A percentile compares a stretch with the other conserved stretches of the same genome.
phyloP scores from a whole-genome alignment of 2,113 vertebrate genomes.

The Mesocricetus auratus region DNA sequence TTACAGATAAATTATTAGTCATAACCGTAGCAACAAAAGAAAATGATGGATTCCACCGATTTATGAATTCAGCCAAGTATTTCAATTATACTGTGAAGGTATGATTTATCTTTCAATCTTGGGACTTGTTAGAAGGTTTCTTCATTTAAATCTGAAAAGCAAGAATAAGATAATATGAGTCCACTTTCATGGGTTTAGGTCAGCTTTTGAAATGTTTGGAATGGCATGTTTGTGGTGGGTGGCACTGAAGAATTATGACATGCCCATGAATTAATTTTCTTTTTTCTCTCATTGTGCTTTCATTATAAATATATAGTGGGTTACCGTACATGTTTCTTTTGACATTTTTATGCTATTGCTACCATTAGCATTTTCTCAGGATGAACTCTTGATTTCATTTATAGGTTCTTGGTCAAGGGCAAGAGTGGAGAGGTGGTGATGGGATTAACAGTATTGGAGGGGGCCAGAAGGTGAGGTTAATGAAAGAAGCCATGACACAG shows the following conservation, averaged over 20 bases:
- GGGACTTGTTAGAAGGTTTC: not conserved
- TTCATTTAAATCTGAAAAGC: constrained; percentile 24
- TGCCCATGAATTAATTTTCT: not conserved
- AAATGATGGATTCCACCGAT: constrained; percentile 95
- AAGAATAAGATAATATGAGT: not conserved
- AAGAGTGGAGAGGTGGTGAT: constrained; percentile 95
- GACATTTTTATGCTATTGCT: constrained; percentile 4
- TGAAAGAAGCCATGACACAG: constrained; percentile 92
- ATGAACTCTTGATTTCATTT: constrained; percentile 57
- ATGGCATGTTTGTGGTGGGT: not conserved
- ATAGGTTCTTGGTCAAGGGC: constrained; percentile 95
- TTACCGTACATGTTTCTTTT: not conserved
- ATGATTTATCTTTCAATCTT: constrained; percentile 69
- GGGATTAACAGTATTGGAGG: constrained; percentile 94
- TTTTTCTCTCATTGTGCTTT: not conserved
- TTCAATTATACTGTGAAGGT: constrained; percentile 99
- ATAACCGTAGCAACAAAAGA: constrained; percentile 96
- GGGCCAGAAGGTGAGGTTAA: constrained; percentile 96
- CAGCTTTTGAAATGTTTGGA: constrained; percentile 74
- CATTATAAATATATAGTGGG: not conserved
- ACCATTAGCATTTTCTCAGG: constrained; percentile 24
- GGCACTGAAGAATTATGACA: constrained; percentile 60
- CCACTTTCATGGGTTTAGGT: constrained; percentile 56
- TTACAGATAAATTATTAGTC: constrained; percentile 95
- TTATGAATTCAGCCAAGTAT: constrained; percentile 94